Base-by-base conservation (phyloP, 2,888 invertebrate species). In the Brenthis daphne region DNA sequence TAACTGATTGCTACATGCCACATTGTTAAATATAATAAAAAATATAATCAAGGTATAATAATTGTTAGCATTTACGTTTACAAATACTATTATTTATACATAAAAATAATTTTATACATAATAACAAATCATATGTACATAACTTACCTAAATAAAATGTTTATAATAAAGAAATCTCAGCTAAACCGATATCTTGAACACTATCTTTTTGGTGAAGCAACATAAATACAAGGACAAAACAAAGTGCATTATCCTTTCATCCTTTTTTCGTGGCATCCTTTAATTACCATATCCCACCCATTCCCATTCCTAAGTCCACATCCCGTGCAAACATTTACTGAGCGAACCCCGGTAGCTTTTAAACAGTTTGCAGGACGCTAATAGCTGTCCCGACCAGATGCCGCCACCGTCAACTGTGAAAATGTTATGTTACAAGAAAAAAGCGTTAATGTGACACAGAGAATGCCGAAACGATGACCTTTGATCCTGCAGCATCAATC, bases 291-390 rank as follows among this genome's bases (percentile, higher is more conserved):
- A 48, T 67, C 67, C 58, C 69, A 68, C 60, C 66, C 72, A 74
- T 65, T 43, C 66, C 24, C 37, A 67, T 63, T 53, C 68, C 71
- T 70, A 57, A 65, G 72, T 70, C 71, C 67, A 74, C 72, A 73
- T 37, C 29, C 33, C 54, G 54, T 47, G 54, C 81, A 86, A 89
- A 91, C 83, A 90, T 90, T 90, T 85, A 88, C 89, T 72, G 72
- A 85, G 86, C 81, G 85, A 89, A 90, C 83, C 85, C 89, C 92
- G 85, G 92, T 90, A 90, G 91, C 90, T 89, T 88, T 89, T 87
- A 77, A 72, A 85, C 86, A 89, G 88, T 89, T 88, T 89, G 84
- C 80, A 79, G 75, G 81, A 77, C 77, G 90, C 90, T 92, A 92
- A 92, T 91, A 89, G 89, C 85, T 87, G 88, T 88, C 88, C 85